A percentile compares a stretch with the other conserved stretches of the same genome.
Conservation (phyloP, 2,797 vertebrate species). For the Knipowitschia caucasica region DNA sequence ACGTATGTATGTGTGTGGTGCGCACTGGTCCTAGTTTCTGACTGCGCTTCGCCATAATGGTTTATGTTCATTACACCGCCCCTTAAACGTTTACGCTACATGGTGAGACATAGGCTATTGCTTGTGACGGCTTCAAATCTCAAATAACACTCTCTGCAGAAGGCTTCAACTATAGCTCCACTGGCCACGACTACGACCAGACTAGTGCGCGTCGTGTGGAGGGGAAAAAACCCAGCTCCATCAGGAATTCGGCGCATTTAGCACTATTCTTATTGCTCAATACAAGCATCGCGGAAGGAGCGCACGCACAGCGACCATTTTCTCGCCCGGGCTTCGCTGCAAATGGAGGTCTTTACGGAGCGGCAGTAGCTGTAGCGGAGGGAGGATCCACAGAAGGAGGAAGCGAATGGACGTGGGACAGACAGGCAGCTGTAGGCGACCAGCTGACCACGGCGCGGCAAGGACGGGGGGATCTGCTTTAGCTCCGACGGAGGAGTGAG, state of each 20-base stretch:
- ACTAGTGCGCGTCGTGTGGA: conserved; percentile 44
- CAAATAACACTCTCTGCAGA: conserved; percentile 82
- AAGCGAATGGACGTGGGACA: conserved; percentile 72
- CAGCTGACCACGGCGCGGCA: conserved; percentile 85
- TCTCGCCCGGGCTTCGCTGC: conserved; percentile 52
- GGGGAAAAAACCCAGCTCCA: conserved; percentile 35
- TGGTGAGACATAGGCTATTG: conserved; percentile 78
- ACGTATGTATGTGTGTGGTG: background rate
- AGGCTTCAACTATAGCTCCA: conserved; percentile 64
- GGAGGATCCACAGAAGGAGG: conserved; percentile 81
- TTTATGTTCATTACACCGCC: conserved; percentile 84
- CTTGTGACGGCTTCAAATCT: conserved; percentile 84
- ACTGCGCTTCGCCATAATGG: conserved; percentile 73
- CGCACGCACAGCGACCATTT: conserved; percentile 68
- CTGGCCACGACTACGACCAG: conserved; percentile 45
- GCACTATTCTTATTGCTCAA: conserved; percentile 35
- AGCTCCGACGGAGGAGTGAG: conserved; percentile 67
- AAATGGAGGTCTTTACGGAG: conserved; percentile 76
- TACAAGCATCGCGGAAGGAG: conserved; percentile 42
- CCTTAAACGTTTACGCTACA: conserved; percentile 83
- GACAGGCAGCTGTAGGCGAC: conserved; percentile 80
- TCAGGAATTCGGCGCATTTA: conserved; percentile 52
- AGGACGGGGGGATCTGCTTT: conserved; percentile 80
- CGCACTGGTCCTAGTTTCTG: conserved; percentile 43
- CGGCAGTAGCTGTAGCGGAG: conserved; percentile 62